Percentiles rank a stretch among this genome's conserved stretches.
phyloP scores from a whole-genome alignment of 53 echinoderm and acorn worm genomes.

The Echinometra lucunter region DNA sequence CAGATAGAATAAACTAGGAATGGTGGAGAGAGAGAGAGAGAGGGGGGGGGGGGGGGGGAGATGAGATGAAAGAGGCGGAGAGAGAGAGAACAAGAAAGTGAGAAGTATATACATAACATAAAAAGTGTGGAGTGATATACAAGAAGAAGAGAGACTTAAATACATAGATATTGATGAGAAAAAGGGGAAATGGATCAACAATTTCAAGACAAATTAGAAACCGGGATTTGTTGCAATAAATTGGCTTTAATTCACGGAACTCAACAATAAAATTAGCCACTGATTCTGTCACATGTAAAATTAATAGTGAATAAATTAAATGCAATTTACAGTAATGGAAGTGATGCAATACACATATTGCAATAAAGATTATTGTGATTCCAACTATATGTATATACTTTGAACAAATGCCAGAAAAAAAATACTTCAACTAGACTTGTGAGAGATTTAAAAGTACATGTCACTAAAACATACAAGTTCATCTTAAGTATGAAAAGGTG shows the following conservation, averaged over 20 bases:
- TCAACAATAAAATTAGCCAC: neutral
- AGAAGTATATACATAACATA: neutral
- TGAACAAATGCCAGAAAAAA: neutral
- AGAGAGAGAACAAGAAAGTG: neutral
- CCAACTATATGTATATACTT: neutral
- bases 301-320: neutral
- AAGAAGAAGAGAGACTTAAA: neutral
- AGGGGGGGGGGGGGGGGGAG: too few relatives aligned
- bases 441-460: neutral
- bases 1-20: too few relatives aligned
- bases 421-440: neutral
- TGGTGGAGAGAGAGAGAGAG: too few relatives aligned
- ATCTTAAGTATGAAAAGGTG: neutral
- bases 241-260: constrained; percentile 3
- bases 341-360: neutral
- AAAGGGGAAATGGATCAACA: neutral
- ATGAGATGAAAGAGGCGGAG: too few relatives aligned
- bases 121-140: neutral
- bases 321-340: neutral
- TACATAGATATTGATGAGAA: neutral
- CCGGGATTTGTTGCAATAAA: neutral
- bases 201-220: neutral
- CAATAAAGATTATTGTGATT: neutral
- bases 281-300: neutral
- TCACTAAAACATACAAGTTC: neutral